phyloP scores from a whole-genome alignment of 2,797 vertebrate genomes.

The Chanos chanos region DNA sequence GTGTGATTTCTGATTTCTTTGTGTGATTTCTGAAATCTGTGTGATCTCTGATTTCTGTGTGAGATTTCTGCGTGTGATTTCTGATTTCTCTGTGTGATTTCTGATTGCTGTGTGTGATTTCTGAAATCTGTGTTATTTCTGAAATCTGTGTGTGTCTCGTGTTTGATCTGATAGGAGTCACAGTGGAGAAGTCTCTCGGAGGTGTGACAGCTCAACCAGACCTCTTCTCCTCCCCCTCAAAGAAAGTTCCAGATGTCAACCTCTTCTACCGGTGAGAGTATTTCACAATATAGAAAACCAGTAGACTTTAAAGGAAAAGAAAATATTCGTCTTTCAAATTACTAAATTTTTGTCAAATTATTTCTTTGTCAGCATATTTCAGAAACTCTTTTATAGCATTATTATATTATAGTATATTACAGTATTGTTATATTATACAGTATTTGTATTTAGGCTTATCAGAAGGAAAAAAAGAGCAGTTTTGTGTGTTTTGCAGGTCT shows the following conservation, averaged over 20 bases:
- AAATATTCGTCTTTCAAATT: background rate
- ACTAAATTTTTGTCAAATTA: background rate
- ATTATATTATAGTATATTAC: too few species aligned
- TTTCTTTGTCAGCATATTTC: background rate
- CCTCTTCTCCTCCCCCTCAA: constrained; percentile 69
- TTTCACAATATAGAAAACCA: too few species aligned
- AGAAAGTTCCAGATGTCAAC: constrained; percentile 83
- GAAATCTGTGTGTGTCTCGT: too few species aligned
- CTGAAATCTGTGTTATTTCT: background rate
- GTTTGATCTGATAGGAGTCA: constrained; percentile 75
- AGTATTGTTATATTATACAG: too few species aligned
- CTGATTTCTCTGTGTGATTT: background rate
- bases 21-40: too few species aligned
- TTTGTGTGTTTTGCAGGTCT: background rate
- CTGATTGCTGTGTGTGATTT: constrained; percentile 4
- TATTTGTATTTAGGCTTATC: too few species aligned
- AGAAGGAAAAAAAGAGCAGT: too few species aligned
- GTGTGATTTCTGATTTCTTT: too few species aligned
- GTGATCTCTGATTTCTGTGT: too few species aligned
- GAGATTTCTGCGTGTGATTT: background rate
- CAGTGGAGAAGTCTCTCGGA: constrained; percentile 72
- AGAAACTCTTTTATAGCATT: too few species aligned
- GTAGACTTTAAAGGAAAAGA: background rate
- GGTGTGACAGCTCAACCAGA: constrained; percentile 76
- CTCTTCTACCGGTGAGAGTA: constrained; percentile 95